Evolutionary conservation across 2,113 vertebrate genomes (phyloP), one percentile per base, ranked within the genome.

Genomic region (Danionella cerebrum): DNA sequence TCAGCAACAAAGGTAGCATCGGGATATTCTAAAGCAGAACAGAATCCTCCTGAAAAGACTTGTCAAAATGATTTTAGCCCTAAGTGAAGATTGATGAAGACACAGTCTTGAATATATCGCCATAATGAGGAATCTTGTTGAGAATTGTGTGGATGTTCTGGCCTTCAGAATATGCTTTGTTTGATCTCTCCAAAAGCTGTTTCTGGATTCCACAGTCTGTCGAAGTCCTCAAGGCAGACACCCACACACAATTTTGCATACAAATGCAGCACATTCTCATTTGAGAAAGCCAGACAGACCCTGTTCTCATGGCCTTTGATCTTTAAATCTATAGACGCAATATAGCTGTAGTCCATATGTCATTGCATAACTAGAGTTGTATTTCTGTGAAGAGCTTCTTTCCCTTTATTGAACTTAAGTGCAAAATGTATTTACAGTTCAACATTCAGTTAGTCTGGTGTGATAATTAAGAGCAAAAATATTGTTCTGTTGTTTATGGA

Each of bases 381-480:
- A 31, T 69, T 18, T 19, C 12, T 39, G 35, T 69, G 50, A 65
- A 65, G 52, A 68, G 33, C 33, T 55, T 68, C 53, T 39, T 57
- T 63, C 12, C 18, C 18, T 8, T 6, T 18, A 3, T 38, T 57
- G 36, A 7, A 18, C n/a, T 16, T 3, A 55, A 55, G 18, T 22
- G 3, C 6, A 5, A 21, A 22, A 24, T 14, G 36, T 57, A 57
- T 38, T 55, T 55, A 38, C 19, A 38, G 33, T 22, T 2, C 31
- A 16, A 8, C 12, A 38, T 22, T 7, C 24, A 53, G 27, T 53
- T 25, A 53, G 27, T 53, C 14, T 53, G 9, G 16, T 5, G 5
- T 11, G n/a, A 48, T 25, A 6, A 6, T 48, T 48, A n/a, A n/a
- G 27, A 14, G 27, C 24, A 18, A 16, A 10, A 16, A n/a, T 16